Conservation (phyloP, 1,140 invertebrate species). For the Panulirus ornatus region DNA sequence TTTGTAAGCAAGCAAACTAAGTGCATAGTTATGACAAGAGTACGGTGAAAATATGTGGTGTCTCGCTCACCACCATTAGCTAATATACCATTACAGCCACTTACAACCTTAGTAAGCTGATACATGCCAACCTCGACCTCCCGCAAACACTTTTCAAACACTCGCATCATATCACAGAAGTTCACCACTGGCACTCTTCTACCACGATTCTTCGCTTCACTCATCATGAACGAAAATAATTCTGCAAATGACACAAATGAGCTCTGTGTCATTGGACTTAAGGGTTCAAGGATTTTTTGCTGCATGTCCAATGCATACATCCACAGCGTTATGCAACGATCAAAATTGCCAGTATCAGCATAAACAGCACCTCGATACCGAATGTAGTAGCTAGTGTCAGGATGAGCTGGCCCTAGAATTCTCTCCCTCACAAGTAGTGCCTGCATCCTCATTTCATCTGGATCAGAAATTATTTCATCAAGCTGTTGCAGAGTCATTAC, state of each 20-base stretch:
- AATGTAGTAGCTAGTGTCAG: constrained; percentile 97
- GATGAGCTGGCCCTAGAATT: constrained; percentile 94
- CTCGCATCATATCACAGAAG: constrained; percentile 86
- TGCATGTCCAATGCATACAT: constrained; percentile 98
- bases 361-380: constrained; percentile 95
- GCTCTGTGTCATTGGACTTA: constrained; percentile 96
- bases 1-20: constrained; percentile 87
- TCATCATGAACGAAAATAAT: constrained; percentile 96
- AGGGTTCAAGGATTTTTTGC: constrained; percentile 93
- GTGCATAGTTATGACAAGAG: constrained; percentile 91
- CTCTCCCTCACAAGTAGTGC: constrained; percentile 94
- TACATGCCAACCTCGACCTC: constrained; percentile 76
- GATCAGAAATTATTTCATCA: constrained; percentile 92
- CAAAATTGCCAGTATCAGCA: constrained; percentile 95
- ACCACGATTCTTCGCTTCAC: constrained; percentile 78
- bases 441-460: constrained; percentile 97
- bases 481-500: constrained; percentile 87
- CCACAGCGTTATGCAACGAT: constrained; percentile 94
- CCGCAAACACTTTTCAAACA: constrained; percentile 76
- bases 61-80: constrained; percentile 82
- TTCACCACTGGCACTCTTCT: constrained; percentile 83
- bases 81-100: constrained; percentile 78
- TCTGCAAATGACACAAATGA: constrained; percentile 95
- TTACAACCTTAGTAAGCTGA: constrained; percentile 73
- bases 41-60: constrained; percentile 89